Conservation (phyloP, 2,888 invertebrate species). For the Schrankia costaestrigalis region DNA sequence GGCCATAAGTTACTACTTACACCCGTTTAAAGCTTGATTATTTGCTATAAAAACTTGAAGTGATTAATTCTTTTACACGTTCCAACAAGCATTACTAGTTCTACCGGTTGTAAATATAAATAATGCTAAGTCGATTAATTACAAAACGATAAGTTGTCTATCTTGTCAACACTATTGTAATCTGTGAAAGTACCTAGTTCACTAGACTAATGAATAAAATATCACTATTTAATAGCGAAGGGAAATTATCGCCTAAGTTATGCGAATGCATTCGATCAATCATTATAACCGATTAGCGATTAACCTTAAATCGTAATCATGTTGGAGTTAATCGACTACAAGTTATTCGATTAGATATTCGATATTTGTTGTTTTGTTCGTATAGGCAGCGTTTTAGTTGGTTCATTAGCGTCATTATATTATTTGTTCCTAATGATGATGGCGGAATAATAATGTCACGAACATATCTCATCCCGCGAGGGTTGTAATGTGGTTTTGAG, state of each 20-base stretch:
- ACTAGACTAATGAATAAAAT: conserved; percentile 19
- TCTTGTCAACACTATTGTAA: conserved; percentile 31
- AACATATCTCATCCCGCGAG: too few species aligned
- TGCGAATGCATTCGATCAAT: conserved; percentile 8
- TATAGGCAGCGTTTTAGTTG: too few species aligned
- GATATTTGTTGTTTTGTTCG: neutral
- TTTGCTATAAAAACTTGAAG: conserved; percentile 3
- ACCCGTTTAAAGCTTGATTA: too few species aligned
- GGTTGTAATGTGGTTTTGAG: too few species aligned
- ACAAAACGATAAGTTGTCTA: conserved; percentile 18
- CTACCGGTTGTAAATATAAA: conserved; percentile 22
- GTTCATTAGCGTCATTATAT: too few species aligned
- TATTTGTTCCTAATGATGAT: too few species aligned
- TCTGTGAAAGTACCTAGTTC: conserved; percentile 32
- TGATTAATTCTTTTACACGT: conserved; percentile 16
- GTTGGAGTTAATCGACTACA: neutral
- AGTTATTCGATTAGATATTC: neutral
- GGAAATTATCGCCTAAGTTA: conserved; percentile 29
- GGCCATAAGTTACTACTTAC: too few species aligned
- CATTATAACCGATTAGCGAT: conserved; percentile 21
- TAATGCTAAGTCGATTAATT: conserved; percentile 28
- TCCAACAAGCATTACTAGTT: conserved; percentile 14
- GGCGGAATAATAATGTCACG: too few species aligned
- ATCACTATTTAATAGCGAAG: conserved; percentile 17
- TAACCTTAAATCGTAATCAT: conserved; percentile 18